Evolutionary conservation across 1,140 invertebrate genomes (phyloP), one percentile per base, ranked within the genome.

Genomic region (Oryzaephilus surinamensis): DNA sequence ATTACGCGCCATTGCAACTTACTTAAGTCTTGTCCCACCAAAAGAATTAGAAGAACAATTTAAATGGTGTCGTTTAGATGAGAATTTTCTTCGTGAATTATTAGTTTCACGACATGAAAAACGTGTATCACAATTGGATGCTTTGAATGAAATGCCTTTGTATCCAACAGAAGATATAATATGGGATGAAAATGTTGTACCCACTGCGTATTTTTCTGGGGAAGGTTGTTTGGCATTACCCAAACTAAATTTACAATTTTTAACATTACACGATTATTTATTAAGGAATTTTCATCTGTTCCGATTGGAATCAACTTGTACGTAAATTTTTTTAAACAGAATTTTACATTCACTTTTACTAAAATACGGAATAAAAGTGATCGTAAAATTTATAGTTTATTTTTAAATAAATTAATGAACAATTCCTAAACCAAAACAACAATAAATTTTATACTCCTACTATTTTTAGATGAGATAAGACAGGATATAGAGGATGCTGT

Each of bases 131-230:
- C 96, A 98, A 56, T 62, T 98, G 21, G 88, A 98, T 61, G 82
- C 87, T 30, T 65, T 99, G 2, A 99, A 99, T 59, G 84, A 92
- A 50, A 96, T 99, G 89, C 94, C 97, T 0, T 68, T 99, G 0
- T 99, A 99, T 65, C 97, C 96, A 1, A 98, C 93, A 0, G 96
- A 99, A 61, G 80, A 91, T 32, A 83, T 99, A 6, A 96, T 99
- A 49, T 99, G 97, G 97, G 92, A 99, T 66, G 94, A 98, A 61
- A 98, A 97, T 58, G 79, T 99, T 19, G 95, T 99, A 1, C 97
- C 97, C 0, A 90, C 88, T 0, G 94, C 98, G 54, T 97, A 95
- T 63, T 97, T 90, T 65, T 91, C 87, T 33, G 91, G 92, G 1
- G 93, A 98, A 62, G 89, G 83, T 17, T 93, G 88, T 55, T 66